These are phyloP conservation scores for Zaprionus bogoriensis DNA, from an alignment of 2,888 invertebrate genomes.

Conservation along the genomic window DNA sequence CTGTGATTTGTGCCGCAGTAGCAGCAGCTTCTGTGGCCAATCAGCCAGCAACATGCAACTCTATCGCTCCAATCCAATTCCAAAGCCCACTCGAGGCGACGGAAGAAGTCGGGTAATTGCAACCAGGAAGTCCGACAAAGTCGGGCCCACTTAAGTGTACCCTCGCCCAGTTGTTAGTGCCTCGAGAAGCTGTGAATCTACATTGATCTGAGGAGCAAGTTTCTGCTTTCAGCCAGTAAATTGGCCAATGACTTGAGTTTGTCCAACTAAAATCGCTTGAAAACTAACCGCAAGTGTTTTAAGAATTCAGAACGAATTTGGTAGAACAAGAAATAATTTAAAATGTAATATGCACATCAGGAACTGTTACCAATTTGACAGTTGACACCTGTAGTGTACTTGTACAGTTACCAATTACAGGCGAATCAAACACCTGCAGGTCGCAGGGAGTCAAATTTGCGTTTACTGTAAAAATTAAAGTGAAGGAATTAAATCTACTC, in stretches of 20 bases:
- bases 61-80: constrained; percentile 31
- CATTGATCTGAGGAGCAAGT: constrained; percentile 24
- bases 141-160: constrained; percentile 25
- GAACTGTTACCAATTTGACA: too few species aligned
- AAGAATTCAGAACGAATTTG: too few species aligned
- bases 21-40: constrained; percentile 24
- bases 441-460: not conserved
- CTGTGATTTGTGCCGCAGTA: constrained; percentile 1
- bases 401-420: too few species aligned
- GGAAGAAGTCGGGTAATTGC: constrained; percentile 40
- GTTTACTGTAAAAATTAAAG: not conserved
- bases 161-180: not conserved
- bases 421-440: too few species aligned
- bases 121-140: constrained; percentile 45
- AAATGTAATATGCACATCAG: too few species aligned
- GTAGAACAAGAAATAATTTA: too few species aligned
- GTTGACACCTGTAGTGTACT: too few species aligned
- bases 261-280: too few species aligned
- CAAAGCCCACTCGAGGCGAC: constrained; percentile 28
- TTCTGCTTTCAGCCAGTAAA: not conserved
- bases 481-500: not conserved
- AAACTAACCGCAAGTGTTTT: too few species aligned
- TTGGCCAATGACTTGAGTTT: not conserved
- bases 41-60: constrained; percentile 63
- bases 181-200: constrained; percentile 54